These are phyloP conservation scores for Muntiacus muntjak DNA, from an alignment of 2,113 vertebrate species.

Conservation along the genomic window DNA sequence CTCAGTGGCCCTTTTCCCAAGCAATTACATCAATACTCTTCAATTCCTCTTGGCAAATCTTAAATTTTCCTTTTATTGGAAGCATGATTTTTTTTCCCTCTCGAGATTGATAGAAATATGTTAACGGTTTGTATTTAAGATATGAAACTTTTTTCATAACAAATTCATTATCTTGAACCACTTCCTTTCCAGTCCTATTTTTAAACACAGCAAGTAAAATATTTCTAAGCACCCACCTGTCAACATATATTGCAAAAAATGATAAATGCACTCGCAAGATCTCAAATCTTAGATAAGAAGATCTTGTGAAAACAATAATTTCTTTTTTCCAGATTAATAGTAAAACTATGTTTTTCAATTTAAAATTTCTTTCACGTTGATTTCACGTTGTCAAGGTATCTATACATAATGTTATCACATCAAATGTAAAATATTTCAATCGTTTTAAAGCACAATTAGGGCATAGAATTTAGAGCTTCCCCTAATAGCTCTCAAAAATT, in stretches of 20 bases:
- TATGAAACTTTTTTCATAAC: conserved; percentile 37
- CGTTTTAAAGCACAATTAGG: neutral
- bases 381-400: neutral
- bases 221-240: conserved; percentile 14
- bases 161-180: neutral
- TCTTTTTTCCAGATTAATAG: neutral
- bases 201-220: neutral
- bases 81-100: neutral
- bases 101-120: neutral
- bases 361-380: conserved; percentile 21
- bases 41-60: conserved; percentile 45
- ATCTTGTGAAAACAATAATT: neutral
- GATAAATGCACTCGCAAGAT: neutral
- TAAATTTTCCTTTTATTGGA: neutral
- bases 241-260: neutral
- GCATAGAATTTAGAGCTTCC: neutral
- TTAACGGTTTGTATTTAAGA: conserved; percentile 24
- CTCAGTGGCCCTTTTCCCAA: neutral
- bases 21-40: conserved; percentile 35
- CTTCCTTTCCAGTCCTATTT: conserved; percentile 30
- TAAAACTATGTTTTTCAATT: neutral
- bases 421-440: neutral
- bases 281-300: neutral
- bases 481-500: neutral
- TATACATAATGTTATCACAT: neutral